Base-by-base conservation (phyloP, 2,113 vertebrate species). In the Cyphomyrus discorhynchus region DNA sequence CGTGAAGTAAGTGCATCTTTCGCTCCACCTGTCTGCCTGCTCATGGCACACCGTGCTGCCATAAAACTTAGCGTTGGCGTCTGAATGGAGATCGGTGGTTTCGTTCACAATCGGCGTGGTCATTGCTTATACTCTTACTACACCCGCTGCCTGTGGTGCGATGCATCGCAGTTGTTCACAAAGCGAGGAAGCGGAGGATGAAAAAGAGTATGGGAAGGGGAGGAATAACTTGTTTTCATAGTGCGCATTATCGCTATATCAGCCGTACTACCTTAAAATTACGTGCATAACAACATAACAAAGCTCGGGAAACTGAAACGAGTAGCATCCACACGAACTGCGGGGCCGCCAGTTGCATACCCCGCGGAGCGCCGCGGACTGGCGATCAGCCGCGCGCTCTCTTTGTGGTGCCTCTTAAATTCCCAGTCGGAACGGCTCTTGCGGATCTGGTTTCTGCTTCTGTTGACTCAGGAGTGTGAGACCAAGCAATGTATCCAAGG, bases 361-460 rank as follows among this genome's bases (percentile, higher is more conserved):
- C 45, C 19, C 3, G 82, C 39, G 39, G 82, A 42, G 35, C 15
- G 24, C 31, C 39, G 45, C 4, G 45, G 17, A 5, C 82, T 46
- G 21, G 82, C 24, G 1, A 21, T 19, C 82, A 24, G 77, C 77
- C 35, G 82, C 39, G 35, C 31, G 6, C 45, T 17, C 45, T 82
- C 31, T 35, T 82, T 82, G 17, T 17, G 19, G 42, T 46, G 80
- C 80, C 31, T 45, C 11, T 84, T 47, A 84, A 19, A 84, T 84
- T 84, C 45, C 45, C 39, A 84, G 89, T 11, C 13, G 42, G 21
- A 10, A 90, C 91, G 89, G 89, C 90, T 47, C 91, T 92, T 93
- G 95, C 93, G 94, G 94, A 94, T 95, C 93, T 92, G 82, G 90
- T 94, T 95, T 93, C 93, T 94, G 92, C 94, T 93, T 94, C 94